These are phyloP conservation scores for Syndactyla subalaris DNA, from an alignment of 2,797 vertebrate species.

Conservation along the genomic window DNA sequence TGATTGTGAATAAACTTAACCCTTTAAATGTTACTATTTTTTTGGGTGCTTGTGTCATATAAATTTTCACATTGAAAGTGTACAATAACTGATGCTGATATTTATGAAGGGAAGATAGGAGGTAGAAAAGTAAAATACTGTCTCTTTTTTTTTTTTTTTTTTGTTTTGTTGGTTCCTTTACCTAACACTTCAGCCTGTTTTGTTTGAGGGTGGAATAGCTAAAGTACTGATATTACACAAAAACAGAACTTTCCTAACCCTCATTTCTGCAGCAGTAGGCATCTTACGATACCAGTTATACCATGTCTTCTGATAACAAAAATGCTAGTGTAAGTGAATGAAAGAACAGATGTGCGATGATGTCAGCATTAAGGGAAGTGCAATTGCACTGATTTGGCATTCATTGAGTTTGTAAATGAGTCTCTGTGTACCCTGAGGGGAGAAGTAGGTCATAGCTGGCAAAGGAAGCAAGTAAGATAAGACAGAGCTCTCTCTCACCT, in stretches of 20 bases:
- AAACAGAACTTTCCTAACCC: not conserved
- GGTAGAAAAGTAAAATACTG: not conserved
- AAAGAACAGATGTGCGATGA: constrained; percentile 51
- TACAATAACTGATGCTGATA: not conserved
- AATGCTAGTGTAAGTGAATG: constrained; percentile 37
- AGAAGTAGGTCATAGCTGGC: constrained; percentile 52
- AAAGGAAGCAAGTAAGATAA: constrained; percentile 39
- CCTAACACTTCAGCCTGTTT: not conserved
- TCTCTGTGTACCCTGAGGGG: constrained; percentile 18
- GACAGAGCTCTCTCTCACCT: not conserved
- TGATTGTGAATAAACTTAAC: not conserved
- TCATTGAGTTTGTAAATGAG: constrained; percentile 52
- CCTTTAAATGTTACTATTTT: not conserved
- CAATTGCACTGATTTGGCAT: constrained; percentile 39
- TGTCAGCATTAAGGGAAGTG: constrained; percentile 50
- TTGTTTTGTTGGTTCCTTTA: not conserved
- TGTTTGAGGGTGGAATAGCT: not conserved
- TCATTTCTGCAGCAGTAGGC: not conserved
- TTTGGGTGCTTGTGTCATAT: not conserved
- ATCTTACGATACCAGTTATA: not conserved
- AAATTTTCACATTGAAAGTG: not conserved
- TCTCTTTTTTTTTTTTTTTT: not conserved
- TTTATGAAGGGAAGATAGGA: not conserved
- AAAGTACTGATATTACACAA: not conserved
- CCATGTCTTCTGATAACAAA: constrained; percentile 25